Base-by-base conservation (phyloP, 2,797 vertebrate species). In the Remorina albescens region DNA sequence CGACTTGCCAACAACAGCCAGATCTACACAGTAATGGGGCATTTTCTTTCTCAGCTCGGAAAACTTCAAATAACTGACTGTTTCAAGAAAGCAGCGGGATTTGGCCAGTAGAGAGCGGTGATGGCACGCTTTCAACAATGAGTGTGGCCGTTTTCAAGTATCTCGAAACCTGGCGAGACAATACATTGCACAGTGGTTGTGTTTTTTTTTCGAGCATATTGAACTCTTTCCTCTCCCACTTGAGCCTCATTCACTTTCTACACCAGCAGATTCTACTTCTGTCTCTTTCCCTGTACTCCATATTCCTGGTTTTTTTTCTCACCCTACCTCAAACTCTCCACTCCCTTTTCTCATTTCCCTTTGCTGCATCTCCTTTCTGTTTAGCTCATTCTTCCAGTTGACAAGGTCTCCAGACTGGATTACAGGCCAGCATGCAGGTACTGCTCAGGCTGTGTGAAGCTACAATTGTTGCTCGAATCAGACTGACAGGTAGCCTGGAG, bases 401-500 rank as follows among this genome's bases (percentile, higher is more conserved):
- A 69, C 67, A 62, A 71, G 63, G 81, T 83, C 76, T 68, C 34
- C 74, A 56, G 69, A 71, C 67, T 71, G 58, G 64, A 59, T 73
- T 79, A 67, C 51, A 84, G 74, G 55, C 59, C 62, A 23, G 37
- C 55, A 55, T 32, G 75, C 71, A 77, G 61, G 71, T 68, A 71
- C 54, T 44, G n/a, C 73, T 90, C 71, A 53, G 56, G 46, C 67
- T 68, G 75, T 85, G 65, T 83, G 71, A 86, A 67, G 53, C 74
- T 67, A 51, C 79, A 77, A 79, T 61, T 74, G 65, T 75, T 51
- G 69, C 69, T 86, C 86, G 73, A 86, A 74, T 80, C 58, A 71
- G 71, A 86, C 61, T 81, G 88, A 89, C 90, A 86, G 81, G 70
- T 77, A 61, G 84, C 87, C 83, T 39, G 59, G 46, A 86, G 80